Conservation (phyloP, 1,140 invertebrate species). For the Leguminivora glycinivorella region DNA sequence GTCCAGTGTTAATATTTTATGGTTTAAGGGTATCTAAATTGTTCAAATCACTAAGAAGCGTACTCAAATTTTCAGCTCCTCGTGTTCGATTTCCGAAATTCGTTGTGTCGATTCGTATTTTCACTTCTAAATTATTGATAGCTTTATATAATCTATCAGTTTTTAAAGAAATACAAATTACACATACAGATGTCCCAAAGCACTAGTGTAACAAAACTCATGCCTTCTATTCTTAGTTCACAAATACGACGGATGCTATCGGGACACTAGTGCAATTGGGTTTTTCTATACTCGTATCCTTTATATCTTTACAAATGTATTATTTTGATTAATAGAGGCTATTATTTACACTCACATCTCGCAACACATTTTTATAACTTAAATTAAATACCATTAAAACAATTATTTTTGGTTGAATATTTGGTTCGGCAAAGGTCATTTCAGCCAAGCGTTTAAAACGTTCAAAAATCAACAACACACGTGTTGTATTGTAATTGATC, state of each 20-base stretch:
- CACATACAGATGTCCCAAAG: not conserved
- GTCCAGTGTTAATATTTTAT: no score
- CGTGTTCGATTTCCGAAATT: not conserved
- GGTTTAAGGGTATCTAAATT: no score
- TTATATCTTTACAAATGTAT: not conserved
- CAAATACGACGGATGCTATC: not conserved
- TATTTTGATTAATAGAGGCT: conserved; percentile 15
- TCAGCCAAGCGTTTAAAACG: not conserved
- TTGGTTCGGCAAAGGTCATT: not conserved
- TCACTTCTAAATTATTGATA: not conserved
- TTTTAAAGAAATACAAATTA: not conserved
- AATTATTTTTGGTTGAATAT: not conserved
- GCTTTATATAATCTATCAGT: not conserved
- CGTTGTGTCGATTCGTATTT: not conserved
- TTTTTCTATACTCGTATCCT: not conserved
- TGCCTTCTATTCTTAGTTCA: not conserved
- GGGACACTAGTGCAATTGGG: no score
- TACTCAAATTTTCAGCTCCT: not conserved
- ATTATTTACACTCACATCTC: conserved; percentile 34
- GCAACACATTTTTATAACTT: not conserved
- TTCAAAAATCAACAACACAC: not conserved
- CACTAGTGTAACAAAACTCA: not conserved
- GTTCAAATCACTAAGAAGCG: not conserved
- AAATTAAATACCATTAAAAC: not conserved
- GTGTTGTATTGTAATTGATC: no score